Evolutionary conservation across 2,888 invertebrate genomes (phyloP), one percentile per base, ranked within the genome.

Genomic region (Pristionchus exspectatus): DNA sequence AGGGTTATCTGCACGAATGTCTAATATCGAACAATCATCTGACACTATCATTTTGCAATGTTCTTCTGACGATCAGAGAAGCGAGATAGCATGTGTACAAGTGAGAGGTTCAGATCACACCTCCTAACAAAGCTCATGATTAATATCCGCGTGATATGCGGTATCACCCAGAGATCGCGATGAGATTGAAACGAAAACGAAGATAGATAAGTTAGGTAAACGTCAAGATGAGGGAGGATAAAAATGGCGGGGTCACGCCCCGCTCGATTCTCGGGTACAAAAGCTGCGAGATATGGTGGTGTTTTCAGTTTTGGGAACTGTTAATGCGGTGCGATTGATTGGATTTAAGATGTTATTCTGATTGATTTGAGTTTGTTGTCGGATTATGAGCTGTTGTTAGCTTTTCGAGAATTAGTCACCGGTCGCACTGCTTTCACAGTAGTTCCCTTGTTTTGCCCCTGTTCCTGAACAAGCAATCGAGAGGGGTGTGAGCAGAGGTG

Each of bases 201-300:
- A 50, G 9, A 44, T 30, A 74, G 27, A 7, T 30, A 3, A 24
- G 44, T 54, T 44, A 50, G 81, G 38, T 81, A 54, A 81, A 54
- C 81, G 81, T 44, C 77, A 33, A 50, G 74, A 38, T 38, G 14
- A 38, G 38, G 30, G 14, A 30, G 69, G 69, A 44, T 81, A 81
- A 81, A 81, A 81, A 50, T 81, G 81, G 81, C 54, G 74, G 44
- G 81, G 81, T 81, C 81, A 81, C 81, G 81, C 81, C 81, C 81
- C 81, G 50, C 24, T 44, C 14, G 50, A 54, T 54, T 21, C 38
- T 9, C 38, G 81, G 14, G 81, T 81, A 81, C 81, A 81, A 50
- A 81, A 81, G 50, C 50, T n/a, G 27, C 12, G 27, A 14, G 81
- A 54, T 50, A 16, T 81, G 14, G 10, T 2, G 54, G 14, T 54